These are phyloP conservation scores for Apostichopus californicus DNA, from an alignment of 35 echinoderm and acorn worm species.

Conservation along the genomic window DNA sequence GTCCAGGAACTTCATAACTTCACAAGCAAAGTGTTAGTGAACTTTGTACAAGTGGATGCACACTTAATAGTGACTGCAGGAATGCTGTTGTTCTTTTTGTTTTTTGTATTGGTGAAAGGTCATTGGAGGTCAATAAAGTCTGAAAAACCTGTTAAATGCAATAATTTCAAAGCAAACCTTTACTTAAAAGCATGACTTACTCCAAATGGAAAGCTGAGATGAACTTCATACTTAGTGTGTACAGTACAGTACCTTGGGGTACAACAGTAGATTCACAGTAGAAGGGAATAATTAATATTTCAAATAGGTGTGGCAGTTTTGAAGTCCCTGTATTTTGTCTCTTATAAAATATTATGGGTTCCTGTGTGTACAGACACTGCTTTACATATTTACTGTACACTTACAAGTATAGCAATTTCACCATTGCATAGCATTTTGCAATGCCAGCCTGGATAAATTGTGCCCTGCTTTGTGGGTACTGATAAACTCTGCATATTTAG, in stretches of 20 bases:
- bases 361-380: too few species aligned
- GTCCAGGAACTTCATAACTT: background rate
- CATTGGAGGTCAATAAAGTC: background rate
- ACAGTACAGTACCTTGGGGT: too few species aligned
- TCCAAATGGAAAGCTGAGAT: background rate
- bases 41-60: background rate
- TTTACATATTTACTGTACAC: too few species aligned
- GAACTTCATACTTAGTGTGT: background rate
- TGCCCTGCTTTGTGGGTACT: background rate
- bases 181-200: background rate
- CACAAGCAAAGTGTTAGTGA: background rate
- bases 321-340: too few species aligned
- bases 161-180: background rate
- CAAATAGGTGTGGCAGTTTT: too few species aligned
- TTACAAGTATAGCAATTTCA: too few species aligned
- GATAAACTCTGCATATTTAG: background rate
- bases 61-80: background rate
- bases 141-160: background rate
- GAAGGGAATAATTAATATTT: too few species aligned
- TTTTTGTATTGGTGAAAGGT: background rate
- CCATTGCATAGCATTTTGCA: too few species aligned
- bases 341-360: too few species aligned
- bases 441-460: too few species aligned
- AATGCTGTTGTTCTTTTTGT: background rate
- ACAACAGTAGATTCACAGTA: background rate